Evolutionary conservation across 2,888 invertebrate species (phyloP), one percentile per base, ranked within the genome.

Genomic region (Bembecia ichneumoniformis): DNA sequence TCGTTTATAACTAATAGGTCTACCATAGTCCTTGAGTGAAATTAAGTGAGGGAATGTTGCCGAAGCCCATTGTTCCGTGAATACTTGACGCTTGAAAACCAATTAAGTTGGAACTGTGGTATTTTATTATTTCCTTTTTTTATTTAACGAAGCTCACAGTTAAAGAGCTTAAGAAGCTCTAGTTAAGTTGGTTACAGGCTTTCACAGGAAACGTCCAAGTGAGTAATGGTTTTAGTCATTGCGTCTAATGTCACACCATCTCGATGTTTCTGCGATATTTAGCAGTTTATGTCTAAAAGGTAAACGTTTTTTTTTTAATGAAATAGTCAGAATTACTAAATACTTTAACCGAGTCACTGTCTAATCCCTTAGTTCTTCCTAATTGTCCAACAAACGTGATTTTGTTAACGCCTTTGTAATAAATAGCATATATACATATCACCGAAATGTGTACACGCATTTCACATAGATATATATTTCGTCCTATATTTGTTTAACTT

Each of bases 171-270:
- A 49, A 50, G 51, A 5, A 40, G 52, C 5, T 57, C 58, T 52
- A 45, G 50, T 52, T 55, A 56, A 17, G 17, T 51, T 55, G 58
- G 56, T 52, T 47, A 52, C 54, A 17, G 57, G 52, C 56, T 52
- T 47, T 50, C 51, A 52, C n/a, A 34, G 15, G 10, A 57, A 36
- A 59, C 58, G 55, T 57, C n/a, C 14, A 51, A 63, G 57, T 68
- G 63, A 70, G 50, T 65, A 70, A 68, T 70, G 60, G 54, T 49
- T 53, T 28, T 53, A 61, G 64, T 66, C 66, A 58, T 49, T 9
- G 2, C 28, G 28, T 28, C 7, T 28, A 28, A 28, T 40, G 40
- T 40, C 40, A 40, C 40, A 50, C 45, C 49, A 46, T 47, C n/a
- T 43, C 47, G 55, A 51, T 46, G 49, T 51, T 54, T 50, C 51